Percentiles rank a stretch among this genome's conserved stretches.
Evolutionary conservation across 1,140 invertebrate genomes (phyloP).

Genomic region (Camponotus floridanus): DNA sequence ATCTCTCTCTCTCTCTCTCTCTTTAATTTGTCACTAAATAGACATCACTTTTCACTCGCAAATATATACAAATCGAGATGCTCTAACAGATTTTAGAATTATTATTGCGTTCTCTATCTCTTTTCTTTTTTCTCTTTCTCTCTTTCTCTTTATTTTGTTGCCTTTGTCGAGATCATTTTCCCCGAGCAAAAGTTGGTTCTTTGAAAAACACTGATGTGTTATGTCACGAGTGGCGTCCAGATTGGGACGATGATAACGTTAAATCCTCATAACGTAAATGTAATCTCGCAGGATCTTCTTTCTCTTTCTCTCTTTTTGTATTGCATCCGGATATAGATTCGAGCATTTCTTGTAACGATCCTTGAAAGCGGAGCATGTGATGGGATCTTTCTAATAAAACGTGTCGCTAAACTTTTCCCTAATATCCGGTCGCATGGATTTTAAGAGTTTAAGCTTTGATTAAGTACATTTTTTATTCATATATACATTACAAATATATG

Average conservation of each 20-base stretch:
- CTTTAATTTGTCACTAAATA: slow-evolving; percentile 6
- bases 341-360: slow-evolving; percentile 47
- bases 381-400: neutral
- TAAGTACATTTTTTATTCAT: neutral
- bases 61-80: neutral
- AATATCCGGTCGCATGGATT: neutral
- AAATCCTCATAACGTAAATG: slow-evolving; percentile 53
- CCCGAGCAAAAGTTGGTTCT: slow-evolving; percentile 69
- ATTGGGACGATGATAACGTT: slow-evolving; percentile 1
- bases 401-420: neutral
- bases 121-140: neutral
- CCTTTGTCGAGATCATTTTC: slow-evolving; percentile 70
- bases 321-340: slow-evolving; percentile 63
- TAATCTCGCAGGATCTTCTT: slow-evolving; percentile 62
- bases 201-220: slow-evolving; percentile 67
- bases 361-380: slow-evolving; percentile 16
- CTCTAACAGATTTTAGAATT: neutral
- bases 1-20: neutral
- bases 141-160: neutral
- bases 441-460: neutral
- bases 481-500: neutral
- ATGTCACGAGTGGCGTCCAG: slow-evolving; percentile 63
- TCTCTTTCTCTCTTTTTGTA: slow-evolving; percentile 41
- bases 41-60: neutral
- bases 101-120: neutral